Percentiles rank a stretch among this genome's conserved stretches.
Evolutionary conservation across 2,113 vertebrate genomes (phyloP).

Genomic region (Eolophus roseicapilla): DNA sequence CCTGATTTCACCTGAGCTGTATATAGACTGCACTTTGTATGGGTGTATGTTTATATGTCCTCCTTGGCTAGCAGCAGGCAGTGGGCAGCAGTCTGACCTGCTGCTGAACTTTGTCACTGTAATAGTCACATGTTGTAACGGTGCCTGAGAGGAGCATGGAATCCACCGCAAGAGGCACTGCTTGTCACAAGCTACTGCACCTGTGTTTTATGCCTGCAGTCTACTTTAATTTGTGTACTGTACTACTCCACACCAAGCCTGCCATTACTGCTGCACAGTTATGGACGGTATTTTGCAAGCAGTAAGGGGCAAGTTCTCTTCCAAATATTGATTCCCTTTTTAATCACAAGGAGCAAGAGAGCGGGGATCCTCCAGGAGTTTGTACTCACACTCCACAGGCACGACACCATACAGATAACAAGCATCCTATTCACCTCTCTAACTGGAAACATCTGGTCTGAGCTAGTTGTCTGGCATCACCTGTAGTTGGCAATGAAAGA

Average conservation of each 20-base stretch:
- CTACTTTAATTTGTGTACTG: neutral
- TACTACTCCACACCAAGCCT: neutral
- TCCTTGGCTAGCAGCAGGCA: neutral
- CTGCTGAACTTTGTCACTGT: accelerated
- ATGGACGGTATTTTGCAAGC: neutral
- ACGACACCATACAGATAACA: neutral
- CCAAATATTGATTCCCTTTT: neutral
- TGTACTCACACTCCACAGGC: neutral
- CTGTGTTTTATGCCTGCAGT: neutral
- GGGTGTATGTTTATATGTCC: neutral
- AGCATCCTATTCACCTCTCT: neutral
- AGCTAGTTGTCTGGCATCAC: neutral
- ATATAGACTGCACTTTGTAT: neutral
- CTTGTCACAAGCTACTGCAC: neutral
- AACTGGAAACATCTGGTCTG: neutral
- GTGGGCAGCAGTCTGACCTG: accelerated
- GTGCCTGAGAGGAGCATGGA: neutral
- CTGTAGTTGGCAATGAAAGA: neutral
- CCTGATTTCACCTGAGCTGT: neutral
- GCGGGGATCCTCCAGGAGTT: neutral
- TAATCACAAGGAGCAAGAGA: constrained; percentile 1
- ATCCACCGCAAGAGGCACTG: neutral
- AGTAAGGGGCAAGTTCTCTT: constrained; percentile 2
- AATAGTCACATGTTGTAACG: neutral
- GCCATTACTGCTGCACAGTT: neutral